Percentiles rank a stretch among this genome's conserved stretches.
Evolutionary conservation across 2,888 invertebrate genomes (phyloP).

Genomic region (Ephialtes manifestator): DNA sequence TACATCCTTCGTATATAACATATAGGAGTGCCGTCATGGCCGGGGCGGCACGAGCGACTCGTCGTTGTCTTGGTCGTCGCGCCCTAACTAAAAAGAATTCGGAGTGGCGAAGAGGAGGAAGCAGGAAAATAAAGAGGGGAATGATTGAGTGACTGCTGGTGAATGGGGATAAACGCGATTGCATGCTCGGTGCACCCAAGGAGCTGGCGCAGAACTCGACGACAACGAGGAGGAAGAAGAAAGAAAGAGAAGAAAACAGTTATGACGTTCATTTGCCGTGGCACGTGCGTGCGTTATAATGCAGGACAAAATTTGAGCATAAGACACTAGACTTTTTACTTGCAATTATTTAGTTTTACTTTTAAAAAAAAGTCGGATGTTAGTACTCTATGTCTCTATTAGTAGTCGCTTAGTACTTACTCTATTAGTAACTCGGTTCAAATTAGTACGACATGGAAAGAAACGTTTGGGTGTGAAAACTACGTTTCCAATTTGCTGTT

Average conservation of each 20-base stretch:
- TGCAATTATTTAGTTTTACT: background rate
- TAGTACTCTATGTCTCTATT: too few species aligned
- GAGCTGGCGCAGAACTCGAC: conserved; percentile 62
- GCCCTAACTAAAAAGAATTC: conserved; percentile 58
- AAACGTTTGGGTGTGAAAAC: too few species aligned
- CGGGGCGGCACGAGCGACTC: conserved; percentile 75
- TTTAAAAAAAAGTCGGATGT: too few species aligned
- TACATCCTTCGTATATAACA: conserved; percentile 72
- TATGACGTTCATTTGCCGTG: conserved; percentile 29
- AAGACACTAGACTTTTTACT: background rate
- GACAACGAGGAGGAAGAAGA: conserved; percentile 55
- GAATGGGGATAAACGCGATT: conserved; percentile 66
- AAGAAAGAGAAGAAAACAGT: conserved; percentile 12
- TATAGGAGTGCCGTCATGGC: conserved; percentile 78
- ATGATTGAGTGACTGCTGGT: conserved; percentile 63
- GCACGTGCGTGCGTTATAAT: conserved; percentile 61
- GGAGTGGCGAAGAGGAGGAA: conserved; percentile 33
- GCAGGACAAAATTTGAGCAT: conserved; percentile 4
- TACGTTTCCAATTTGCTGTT: too few species aligned
- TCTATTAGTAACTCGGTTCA: too few species aligned
- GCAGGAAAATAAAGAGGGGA: conserved; percentile 41
- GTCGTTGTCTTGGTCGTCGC: conserved; percentile 68
- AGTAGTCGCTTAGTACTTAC: too few species aligned
- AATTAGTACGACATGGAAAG: too few species aligned
- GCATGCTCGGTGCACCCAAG: conserved; percentile 60